Percentiles rank a stretch among this genome's conserved stretches.
Conservation (phyloP, 2,888 invertebrate species). For the Catocala sponsa region DNA sequence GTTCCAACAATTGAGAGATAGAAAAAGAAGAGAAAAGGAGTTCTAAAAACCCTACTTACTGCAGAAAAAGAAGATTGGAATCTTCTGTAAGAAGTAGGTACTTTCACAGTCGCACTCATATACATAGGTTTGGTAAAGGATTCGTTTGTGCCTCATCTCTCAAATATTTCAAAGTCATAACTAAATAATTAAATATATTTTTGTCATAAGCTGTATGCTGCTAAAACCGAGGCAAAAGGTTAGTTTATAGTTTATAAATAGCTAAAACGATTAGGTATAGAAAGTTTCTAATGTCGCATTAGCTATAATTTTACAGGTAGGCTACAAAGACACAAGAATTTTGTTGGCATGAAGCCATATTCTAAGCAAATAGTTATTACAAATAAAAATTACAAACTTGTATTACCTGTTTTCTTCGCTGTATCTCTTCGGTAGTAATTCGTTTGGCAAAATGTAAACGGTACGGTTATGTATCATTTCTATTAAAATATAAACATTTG, state of each 20-base stretch:
- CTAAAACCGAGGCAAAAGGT: neutral
- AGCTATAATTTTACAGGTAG: neutral
- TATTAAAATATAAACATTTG: conserved; percentile 29
- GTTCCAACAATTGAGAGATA: too few species aligned
- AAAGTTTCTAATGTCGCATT: conserved; percentile 14
- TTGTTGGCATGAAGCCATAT: conserved; percentile 12
- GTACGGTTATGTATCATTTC: conserved; percentile 83
- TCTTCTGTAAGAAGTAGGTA: too few species aligned
- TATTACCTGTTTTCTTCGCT: conserved; percentile 75
- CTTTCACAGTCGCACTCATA: too few species aligned
- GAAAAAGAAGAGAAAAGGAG: too few species aligned
- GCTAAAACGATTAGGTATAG: neutral
- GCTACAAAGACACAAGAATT: conserved; percentile 3
- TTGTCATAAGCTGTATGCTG: too few species aligned
- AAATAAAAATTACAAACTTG: neutral
- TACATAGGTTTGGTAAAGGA: too few species aligned
- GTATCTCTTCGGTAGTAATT: conserved; percentile 82
- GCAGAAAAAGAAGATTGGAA: too few species aligned
- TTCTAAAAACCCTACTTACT: too few species aligned
- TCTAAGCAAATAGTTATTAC: neutral
- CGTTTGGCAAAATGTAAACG: conserved; percentile 84
- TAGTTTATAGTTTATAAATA: neutral
- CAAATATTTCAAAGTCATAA: too few species aligned
- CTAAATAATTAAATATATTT: too few species aligned
- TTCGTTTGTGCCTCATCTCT: too few species aligned